Evolutionary conservation across 2,797 vertebrate species (phyloP), one percentile per base, ranked within the genome.

Genomic region (Enteromius paludinosus): DNA sequence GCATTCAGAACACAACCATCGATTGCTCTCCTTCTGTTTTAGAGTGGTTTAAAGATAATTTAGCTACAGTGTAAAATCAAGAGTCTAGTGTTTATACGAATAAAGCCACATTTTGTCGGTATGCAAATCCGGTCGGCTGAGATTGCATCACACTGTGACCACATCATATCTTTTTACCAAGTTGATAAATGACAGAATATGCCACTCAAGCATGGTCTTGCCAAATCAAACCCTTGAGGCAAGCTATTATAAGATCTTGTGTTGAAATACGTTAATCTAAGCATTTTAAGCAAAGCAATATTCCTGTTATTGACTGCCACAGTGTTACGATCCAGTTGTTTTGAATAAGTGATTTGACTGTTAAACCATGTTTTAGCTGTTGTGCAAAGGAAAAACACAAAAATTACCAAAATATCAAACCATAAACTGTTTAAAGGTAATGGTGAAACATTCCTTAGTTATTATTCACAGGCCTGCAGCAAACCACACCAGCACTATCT

Each of bases 401-500:
- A 86, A 2, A 54, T 82, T 82, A 82, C 77, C 82, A 86, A 43
- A 25, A 45, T 70, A 45, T 43, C 4, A 7, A 69, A 41, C 38
- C 8, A 41, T 41, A 41, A 69, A 45, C 14, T 5, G 23, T 70
- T 70, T 9, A 70, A 12, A 72, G 45, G 17, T 52, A 33, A 49
- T 33, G 10, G 49, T 33, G 10, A 65, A 66, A 35, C 20, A 78
- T 43, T 61, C 43, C 17, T 64, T 9, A 64, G 43, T 66, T 8
- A 38, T 47, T 38, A n/a, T 54, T 52, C n/a, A 52, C n/a, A 56
- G 54, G 33, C 41, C 18, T 12, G 25, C 11, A 47, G 76, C 41
- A 90, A 91, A 91, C 84, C 84, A 77, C 83, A 80, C 74, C 65
- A 89, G 87, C 87, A 87, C 61, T 20, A 41, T 87, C 89, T 83